phyloP scores from a whole-genome alignment of 2,888 invertebrate species.

The Andrena marginata region DNA sequence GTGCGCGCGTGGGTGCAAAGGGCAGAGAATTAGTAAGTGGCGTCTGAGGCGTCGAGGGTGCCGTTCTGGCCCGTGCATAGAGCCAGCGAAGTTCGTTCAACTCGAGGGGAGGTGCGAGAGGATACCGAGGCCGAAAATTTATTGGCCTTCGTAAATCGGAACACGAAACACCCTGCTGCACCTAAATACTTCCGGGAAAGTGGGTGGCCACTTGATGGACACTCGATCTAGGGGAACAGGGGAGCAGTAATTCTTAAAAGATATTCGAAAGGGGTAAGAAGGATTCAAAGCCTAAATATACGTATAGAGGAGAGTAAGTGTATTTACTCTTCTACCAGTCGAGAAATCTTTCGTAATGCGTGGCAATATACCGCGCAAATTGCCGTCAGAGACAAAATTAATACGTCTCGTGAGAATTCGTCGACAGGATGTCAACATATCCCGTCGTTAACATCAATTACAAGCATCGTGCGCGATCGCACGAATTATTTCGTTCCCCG shows the following conservation, averaged over 20 bases:
- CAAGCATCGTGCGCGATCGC: constrained; percentile 39
- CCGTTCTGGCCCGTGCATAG: constrained; percentile 8
- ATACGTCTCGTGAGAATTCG: constrained; percentile 62
- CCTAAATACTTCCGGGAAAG: constrained; percentile 13
- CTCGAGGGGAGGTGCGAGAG: constrained; percentile 35
- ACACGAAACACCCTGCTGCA: not conserved
- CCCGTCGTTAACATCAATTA: constrained; percentile 57
- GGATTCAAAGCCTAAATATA: too few relatives aligned
- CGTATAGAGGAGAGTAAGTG: not conserved
- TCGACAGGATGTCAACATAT: constrained; percentile 60
- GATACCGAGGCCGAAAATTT: constrained; percentile 16
- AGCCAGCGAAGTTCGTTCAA: constrained; percentile 72
- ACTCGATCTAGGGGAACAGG: too few relatives aligned
- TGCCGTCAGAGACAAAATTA: not conserved
- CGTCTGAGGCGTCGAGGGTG: constrained; percentile 41
- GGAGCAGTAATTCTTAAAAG: too few relatives aligned
- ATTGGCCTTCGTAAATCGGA: constrained; percentile 19
- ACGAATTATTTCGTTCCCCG: constrained; percentile 64
- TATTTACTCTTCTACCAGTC: not conserved
- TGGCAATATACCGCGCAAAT: not conserved
- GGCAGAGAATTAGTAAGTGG: constrained; percentile 56
- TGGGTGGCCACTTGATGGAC: not conserved
- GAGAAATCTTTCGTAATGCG: not conserved
- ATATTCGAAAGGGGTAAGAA: too few relatives aligned
- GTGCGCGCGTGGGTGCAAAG: constrained; percentile 56